Evolutionary conservation across 2,113 vertebrate species (phyloP), one percentile per base, ranked within the genome.

Genomic region (Corythaixoides concolor): DNA sequence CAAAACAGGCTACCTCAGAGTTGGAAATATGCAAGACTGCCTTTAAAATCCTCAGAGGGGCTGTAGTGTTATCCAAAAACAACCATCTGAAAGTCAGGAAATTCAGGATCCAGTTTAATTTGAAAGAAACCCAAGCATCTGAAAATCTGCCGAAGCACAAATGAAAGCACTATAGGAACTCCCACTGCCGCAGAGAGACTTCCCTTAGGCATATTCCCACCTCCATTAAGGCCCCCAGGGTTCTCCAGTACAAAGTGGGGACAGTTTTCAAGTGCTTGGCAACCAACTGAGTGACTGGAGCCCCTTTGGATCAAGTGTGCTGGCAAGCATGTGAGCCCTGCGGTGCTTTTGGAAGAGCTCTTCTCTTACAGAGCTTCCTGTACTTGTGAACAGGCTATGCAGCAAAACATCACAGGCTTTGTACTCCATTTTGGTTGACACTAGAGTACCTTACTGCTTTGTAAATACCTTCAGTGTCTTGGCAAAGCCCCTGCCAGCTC

Each of bases 121-220:
- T 95, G 97, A 97, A 97, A 95, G 90, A 92, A 97, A 95, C 91
- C 80, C 96, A 96, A 97, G 91, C 85, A 96, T 95, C 81, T 96
- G 95, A 96, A 94, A 96, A 94, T 92, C 72, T 87, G 91, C 74
- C 30, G 70, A 85, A 91, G 70, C 84, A 89, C 77, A 79, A 94
- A 96, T 91, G 85, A 85, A 96, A 93, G 94, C 77, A 62, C 86
- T 92, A 59, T 59, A 91, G 89, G 81, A 97, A 91, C 95, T 94
- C 92, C 92, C 77, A 85, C 84, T 95, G 64, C 81, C 1, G 1
- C 59, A 85, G 75, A 93, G 69, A 92, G 47, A 93, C 88, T 73
- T 93, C 94, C 83, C 72, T 91, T 56, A 88, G 59, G 74, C 93
- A 35, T 88, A 95, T 95, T 97, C 77, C 87, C 91, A 95, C 89